Conservation (phyloP, 2,888 invertebrate species). For the Seira sanloemensis region DNA sequence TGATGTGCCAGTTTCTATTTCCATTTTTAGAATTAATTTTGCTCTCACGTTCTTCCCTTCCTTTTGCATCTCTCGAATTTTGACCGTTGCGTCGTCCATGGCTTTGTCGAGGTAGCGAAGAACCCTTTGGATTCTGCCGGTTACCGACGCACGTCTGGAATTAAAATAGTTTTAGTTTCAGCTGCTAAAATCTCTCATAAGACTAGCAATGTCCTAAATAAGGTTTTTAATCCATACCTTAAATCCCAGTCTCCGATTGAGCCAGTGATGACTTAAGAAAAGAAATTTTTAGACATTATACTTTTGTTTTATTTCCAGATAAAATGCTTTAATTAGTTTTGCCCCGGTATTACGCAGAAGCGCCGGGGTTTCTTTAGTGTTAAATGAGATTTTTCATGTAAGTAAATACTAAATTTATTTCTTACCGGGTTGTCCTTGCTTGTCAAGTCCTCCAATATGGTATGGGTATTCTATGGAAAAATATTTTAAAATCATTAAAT, state of each 20-base stretch:
- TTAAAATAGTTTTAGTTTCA: background rate
- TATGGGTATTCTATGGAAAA: slow-evolving; percentile 51
- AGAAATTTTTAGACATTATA: background rate
- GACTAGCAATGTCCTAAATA: too few species aligned
- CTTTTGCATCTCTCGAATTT: slow-evolving; percentile 21
- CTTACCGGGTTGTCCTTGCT: too few species aligned
- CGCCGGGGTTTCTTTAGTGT: background rate
- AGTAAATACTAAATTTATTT: too few species aligned
- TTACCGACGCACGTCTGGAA: slow-evolving; percentile 31
- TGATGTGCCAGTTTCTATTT: too few species aligned
- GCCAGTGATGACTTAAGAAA: slow-evolving; percentile 8
- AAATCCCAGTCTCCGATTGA: slow-evolving; percentile 38
- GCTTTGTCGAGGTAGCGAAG: slow-evolving; percentile 42
- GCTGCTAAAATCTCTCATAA: too few species aligned
- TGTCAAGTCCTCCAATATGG: slow-evolving; percentile 34
- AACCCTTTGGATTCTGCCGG: slow-evolving; percentile 27
- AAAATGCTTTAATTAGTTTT: too few species aligned
- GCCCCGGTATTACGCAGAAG: background rate
- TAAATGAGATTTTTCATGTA: background rate
- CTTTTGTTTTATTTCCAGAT: background rate
- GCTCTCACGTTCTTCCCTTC: slow-evolving; percentile 45
- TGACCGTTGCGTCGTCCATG: slow-evolving; percentile 28
- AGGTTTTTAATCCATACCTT: too few species aligned
- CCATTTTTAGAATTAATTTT: background rate
- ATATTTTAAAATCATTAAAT: too few species aligned